phyloP scores from a whole-genome alignment of 1,140 invertebrate species.

The Zaprionus africanus region DNA sequence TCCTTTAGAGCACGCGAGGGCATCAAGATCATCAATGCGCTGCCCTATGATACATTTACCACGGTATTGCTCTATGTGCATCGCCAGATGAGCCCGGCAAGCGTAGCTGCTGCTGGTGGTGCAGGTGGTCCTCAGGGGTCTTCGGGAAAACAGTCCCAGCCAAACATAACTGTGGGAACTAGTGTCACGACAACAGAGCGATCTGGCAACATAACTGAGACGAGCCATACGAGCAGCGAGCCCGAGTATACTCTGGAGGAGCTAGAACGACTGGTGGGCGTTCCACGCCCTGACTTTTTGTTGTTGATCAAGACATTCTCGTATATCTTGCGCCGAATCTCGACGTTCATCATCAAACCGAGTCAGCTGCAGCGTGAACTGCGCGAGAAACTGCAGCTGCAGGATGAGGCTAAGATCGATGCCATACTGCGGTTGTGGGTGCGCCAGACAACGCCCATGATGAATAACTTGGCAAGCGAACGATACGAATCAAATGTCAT shows the following conservation, averaged over 20 bases:
- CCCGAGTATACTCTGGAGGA: slow-evolving; percentile 78
- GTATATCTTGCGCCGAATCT: slow-evolving; percentile 80
- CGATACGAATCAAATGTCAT: slow-evolving; percentile 82
- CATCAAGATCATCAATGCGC: slow-evolving; percentile 83
- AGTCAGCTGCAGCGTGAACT: slow-evolving; percentile 75
- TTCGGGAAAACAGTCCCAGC: background rate
- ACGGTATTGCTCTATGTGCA: slow-evolving; percentile 82
- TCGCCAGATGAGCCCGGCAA: slow-evolving; percentile 76
- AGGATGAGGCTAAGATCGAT: slow-evolving; percentile 84
- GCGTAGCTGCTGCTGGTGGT: slow-evolving; percentile 13
- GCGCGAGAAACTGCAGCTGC: slow-evolving; percentile 77
- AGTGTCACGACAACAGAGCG: slow-evolving; percentile 68
- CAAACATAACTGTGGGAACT: slow-evolving; percentile 53
- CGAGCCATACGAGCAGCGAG: slow-evolving; percentile 55
- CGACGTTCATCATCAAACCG: slow-evolving; percentile 83
- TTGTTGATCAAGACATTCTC: slow-evolving; percentile 83
- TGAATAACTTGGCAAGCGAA: slow-evolving; percentile 77
- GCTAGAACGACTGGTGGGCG: slow-evolving; percentile 78
- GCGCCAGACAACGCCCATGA: slow-evolving; percentile 76
- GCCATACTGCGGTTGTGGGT: slow-evolving; percentile 81
- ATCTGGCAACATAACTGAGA: slow-evolving; percentile 39
- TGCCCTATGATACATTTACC: slow-evolving; percentile 80
- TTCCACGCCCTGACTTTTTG: slow-evolving; percentile 74
- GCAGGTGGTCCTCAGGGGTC: slow-evolving; percentile 8
- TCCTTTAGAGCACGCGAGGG: slow-evolving; percentile 75